These are phyloP conservation scores for Cichladusa arquata DNA, from an alignment of 2,113 vertebrate species.

Conservation along the genomic window DNA sequence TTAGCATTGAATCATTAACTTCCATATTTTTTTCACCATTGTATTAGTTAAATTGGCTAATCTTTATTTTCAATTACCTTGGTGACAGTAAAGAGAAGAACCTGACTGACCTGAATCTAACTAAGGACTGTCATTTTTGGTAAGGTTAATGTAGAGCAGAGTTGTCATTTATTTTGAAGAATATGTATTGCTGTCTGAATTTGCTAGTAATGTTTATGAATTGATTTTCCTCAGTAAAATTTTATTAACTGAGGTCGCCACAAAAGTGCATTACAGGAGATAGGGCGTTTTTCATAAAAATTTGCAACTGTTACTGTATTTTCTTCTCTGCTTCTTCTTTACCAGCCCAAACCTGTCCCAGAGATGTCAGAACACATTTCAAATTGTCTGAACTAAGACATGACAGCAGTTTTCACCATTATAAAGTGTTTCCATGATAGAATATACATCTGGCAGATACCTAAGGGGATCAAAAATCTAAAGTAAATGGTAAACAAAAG, in stretches of 20 bases:
- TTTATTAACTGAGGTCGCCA: not conserved
- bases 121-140: not conserved
- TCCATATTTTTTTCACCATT: not conserved
- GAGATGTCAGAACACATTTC: not conserved
- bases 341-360: not conserved
- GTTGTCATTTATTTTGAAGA: not conserved
- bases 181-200: not conserved
- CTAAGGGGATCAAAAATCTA: not conserved
- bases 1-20: not conserved
- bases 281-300: fast-evolving
- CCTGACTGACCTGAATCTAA: not conserved
- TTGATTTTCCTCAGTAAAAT: not conserved
- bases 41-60: not conserved
- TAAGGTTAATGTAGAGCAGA: not conserved
- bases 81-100: not conserved
- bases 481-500: not conserved
- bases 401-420: not conserved
- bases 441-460: not conserved
- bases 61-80: not conserved
- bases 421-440: not conserved
- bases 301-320: not conserved
- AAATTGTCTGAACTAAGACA: not conserved
- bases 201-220: not conserved
- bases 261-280: not conserved
- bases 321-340: not conserved